phyloP scores from a whole-genome alignment of 2,888 invertebrate genomes.

The Melanostoma mellinum region DNA sequence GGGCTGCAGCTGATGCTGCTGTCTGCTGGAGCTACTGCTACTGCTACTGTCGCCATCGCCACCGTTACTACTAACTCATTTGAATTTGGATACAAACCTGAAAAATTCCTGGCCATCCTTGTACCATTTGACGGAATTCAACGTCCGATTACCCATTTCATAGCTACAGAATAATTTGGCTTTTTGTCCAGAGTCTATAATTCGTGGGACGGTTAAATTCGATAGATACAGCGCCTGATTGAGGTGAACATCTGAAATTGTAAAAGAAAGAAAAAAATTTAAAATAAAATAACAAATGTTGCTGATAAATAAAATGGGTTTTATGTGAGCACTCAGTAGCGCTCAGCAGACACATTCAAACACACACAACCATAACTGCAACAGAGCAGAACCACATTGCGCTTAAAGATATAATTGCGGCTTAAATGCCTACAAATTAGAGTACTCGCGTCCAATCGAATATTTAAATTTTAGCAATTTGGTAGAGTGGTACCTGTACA shows the following conservation, averaged over 20 bases:
- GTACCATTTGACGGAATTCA: slow-evolving; percentile 82
- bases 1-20: slow-evolving; percentile 24
- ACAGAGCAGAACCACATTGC: background rate
- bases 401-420: slow-evolving; percentile 37
- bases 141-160: slow-evolving; percentile 81
- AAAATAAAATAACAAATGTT: slow-evolving; percentile 25
- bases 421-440: slow-evolving; percentile 66
- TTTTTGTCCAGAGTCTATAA: slow-evolving; percentile 81
- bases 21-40: slow-evolving; percentile 10
- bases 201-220: slow-evolving; percentile 81
- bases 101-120: slow-evolving; percentile 82
- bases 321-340: background rate
- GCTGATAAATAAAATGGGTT: slow-evolving; percentile 39
- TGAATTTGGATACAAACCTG: slow-evolving; percentile 77
- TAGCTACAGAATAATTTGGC: slow-evolving; percentile 82
- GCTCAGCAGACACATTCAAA: background rate
- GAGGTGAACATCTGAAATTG: slow-evolving; percentile 77
- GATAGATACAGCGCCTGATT: slow-evolving; percentile 80
- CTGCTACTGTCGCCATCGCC: slow-evolving; percentile 8
- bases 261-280: slow-evolving; percentile 23
- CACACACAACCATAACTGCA: background rate
- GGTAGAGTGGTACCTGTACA: slow-evolving; percentile 1
- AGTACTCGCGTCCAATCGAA: slow-evolving; percentile 55
- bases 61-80: slow-evolving; percentile 8
- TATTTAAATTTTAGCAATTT: slow-evolving; percentile 67